phyloP scores from a whole-genome alignment of 2,113 vertebrate genomes.

The Etia nguti region DNA sequence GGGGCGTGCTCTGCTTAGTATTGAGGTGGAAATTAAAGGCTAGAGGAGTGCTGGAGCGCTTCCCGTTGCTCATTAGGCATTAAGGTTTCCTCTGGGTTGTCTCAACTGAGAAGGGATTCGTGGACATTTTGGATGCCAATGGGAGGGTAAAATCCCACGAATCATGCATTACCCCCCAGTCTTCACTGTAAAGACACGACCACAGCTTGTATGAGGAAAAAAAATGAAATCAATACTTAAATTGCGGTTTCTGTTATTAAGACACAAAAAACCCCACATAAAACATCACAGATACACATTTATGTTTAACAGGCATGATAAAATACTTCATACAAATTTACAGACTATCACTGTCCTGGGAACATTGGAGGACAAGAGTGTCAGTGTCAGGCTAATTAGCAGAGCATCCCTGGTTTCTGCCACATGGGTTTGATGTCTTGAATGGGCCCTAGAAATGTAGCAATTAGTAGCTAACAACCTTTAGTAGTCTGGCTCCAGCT shows the following conservation, averaged over 20 bases:
- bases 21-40: constrained; percentile 67
- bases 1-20: constrained; percentile 47
- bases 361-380: constrained; percentile 59
- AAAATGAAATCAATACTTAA: constrained; percentile 25
- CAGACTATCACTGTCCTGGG: constrained; percentile 39
- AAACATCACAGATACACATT: background rate
- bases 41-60: constrained; percentile 55
- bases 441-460: constrained; percentile 67
- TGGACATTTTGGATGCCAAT: constrained; percentile 50
- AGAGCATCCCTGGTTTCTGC: constrained; percentile 45
- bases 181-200: background rate
- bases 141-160: constrained; percentile 59
- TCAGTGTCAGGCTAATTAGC: constrained; percentile 65
- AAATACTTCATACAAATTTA: background rate
- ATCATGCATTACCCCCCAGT: constrained; percentile 51
- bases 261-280: constrained; percentile 1
- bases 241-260: constrained; percentile 49
- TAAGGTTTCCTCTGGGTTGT: constrained; percentile 58
- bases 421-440: constrained; percentile 61
- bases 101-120: constrained; percentile 53
- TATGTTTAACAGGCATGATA: background rate
- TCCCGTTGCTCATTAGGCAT: constrained; percentile 71
- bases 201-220: constrained; percentile 40
- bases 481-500: constrained; percentile 44
- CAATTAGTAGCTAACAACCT: constrained; percentile 70